Evolutionary conservation across 2,888 invertebrate species (phyloP).

Genomic region (Neoscelio sp.): DNA sequence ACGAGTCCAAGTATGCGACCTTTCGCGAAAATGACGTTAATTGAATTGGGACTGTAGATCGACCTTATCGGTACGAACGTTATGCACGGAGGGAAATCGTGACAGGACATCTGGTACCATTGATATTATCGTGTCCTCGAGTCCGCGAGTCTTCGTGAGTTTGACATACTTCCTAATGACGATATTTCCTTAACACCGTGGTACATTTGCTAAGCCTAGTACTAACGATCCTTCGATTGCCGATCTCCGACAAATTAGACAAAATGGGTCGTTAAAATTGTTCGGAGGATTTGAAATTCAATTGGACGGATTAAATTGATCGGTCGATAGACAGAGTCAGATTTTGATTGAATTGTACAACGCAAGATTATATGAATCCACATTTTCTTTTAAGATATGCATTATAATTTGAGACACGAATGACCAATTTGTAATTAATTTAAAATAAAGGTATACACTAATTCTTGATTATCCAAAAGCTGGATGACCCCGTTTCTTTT

Average conservation of each 20-base stretch:
- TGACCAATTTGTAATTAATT: too few species aligned
- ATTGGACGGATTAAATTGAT: slow-evolving; percentile 5
- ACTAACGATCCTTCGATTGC: not conserved
- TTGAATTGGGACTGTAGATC: slow-evolving; percentile 6
- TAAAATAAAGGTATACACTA: too few species aligned
- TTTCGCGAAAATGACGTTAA: slow-evolving; percentile 13
- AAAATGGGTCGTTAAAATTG: not conserved
- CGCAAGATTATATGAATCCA: too few species aligned
- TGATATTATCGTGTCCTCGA: slow-evolving; percentile 21
- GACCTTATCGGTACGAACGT: slow-evolving; percentile 7
- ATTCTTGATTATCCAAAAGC: too few species aligned
- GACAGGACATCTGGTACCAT: slow-evolving; percentile 10
- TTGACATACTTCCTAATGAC: slow-evolving; percentile 11
- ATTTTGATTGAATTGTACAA: too few species aligned
- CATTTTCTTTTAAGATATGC: too few species aligned
- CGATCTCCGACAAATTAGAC: not conserved
- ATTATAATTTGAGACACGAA: too few species aligned
- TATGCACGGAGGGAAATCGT: not conserved
- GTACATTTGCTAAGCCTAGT: not conserved
- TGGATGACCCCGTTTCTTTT: too few species aligned
- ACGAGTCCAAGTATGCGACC: slow-evolving; percentile 12
- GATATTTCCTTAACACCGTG: slow-evolving; percentile 2
- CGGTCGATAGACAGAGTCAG: too few species aligned
- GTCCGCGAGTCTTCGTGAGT: slow-evolving; percentile 2
- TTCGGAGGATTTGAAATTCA: not conserved